Base-by-base conservation (phyloP, 2,113 vertebrate genomes). In the Menidia beryllina region DNA sequence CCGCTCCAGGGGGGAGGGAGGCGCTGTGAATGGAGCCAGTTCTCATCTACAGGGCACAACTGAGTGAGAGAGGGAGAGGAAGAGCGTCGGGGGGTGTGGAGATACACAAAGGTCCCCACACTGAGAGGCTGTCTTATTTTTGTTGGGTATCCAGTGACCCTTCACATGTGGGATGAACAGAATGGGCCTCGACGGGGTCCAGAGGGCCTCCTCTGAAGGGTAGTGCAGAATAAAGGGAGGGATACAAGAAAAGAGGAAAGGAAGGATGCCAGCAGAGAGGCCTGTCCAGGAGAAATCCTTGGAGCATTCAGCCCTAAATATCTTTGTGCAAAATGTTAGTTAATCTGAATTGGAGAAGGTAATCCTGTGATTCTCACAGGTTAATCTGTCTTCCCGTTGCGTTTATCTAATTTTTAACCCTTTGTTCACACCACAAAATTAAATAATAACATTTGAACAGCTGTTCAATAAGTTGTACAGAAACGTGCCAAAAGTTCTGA, bases 101-200 rank as follows among this genome's bases (percentile, higher is more conserved):
- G 60, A 65, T 73, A 53, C 81, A 91, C 86, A 89, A 90, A 84
- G 84, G 87, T 89, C 64, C 72, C 86, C 89, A 86, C 90, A 91
- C 69, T 91, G 85, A 92, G 87, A 77, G 80, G 72, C 63, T 84
- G 81, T 82, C 83, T 90, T 80, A 87, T 91, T 91, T 89, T 87
- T 85, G 85, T 73, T 71, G 79, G 81, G 79, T 86, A 77, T 43
- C 62, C 76, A 20, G 74, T 90, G 87, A 91, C 88, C 87, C 86
- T 81, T 89, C 89, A 84, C 85, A 88, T 86, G 77, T 78, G 81
- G 81, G 83, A 78, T 83, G 87, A 91, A 89, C 86, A 88, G 85
- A 89, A 81, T 86, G 78, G 85, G 77, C 43, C 80, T 83, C 63
- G 86, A 87, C 86, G 84, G 86, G 79, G 81, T 86, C 74, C 64